Base-by-base conservation (phyloP, 1,140 invertebrate genomes). In the Atopsyche davidsoni region DNA sequence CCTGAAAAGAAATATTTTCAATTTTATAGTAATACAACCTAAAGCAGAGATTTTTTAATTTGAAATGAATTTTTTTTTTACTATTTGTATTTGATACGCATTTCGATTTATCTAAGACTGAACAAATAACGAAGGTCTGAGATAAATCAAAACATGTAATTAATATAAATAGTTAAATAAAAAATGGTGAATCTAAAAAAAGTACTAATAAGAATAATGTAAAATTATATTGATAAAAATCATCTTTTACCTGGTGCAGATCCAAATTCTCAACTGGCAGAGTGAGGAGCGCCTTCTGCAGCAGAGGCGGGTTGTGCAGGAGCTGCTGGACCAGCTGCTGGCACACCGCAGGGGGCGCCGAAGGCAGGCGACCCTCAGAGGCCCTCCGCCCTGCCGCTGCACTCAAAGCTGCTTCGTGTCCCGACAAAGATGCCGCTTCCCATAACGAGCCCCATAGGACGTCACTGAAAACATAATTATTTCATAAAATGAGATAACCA, bases 201-300 rank as follows among this genome's bases (percentile, higher is more conserved):
- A 13, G 6, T 9, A 36, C 35, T n/a, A 28, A n/a, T 28, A 36
- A 36, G 14, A 14, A 36, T 34, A 39, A 39, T 4, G 4, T 16
- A 16, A 36, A 2, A 13, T 3, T 10, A 16, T 13, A 36, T 36
- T 36, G n/a, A 25, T 44, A 44, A 28, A 28, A 24, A 7, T 28
- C 6, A 35, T 7, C 3, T 17, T 11, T 19, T 44, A 58, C 56
- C 45, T 58, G 56, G 39, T 58, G 56, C 21, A 58, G 38, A 44
- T 58, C 56, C 47, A 58, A 28, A 19, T 51, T 54, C 41, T 54
- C 51, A 24, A 58, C 23, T 10, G 56, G 48, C 34, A 58, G 44
- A 32, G 53, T 47, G 28, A 58, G 31, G 18, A 58, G 45, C 1
- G 51, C 56, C 18, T 50, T 58, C 32, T 58, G 51, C 32, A 58